Percentiles rank a stretch among this genome's conserved stretches.
Conservation (phyloP, 1,140 invertebrate genomes). For the Homarus americanus region DNA sequence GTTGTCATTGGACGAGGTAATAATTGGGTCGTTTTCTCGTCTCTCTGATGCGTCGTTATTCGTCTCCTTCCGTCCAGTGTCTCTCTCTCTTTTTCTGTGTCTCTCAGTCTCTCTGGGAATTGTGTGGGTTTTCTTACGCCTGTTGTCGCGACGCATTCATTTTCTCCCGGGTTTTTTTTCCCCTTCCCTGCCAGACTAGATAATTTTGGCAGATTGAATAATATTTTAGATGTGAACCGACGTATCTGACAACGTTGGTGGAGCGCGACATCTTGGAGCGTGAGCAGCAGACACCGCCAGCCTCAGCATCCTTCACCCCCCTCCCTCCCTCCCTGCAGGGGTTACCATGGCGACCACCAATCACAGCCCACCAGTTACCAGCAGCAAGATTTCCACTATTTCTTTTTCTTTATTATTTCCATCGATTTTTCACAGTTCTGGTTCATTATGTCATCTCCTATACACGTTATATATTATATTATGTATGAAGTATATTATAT, state of each 20-base stretch:
- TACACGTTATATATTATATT: background rate
- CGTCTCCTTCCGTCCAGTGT: background rate
- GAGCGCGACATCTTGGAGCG: slow-evolving; percentile 46
- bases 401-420: background rate
- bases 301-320: background rate
- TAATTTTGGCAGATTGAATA: slow-evolving; percentile 56
- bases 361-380: background rate
- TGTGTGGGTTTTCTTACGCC: background rate
- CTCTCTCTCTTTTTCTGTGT: background rate
- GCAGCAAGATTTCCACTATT: background rate
- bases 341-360: background rate
- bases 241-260: slow-evolving; percentile 22
- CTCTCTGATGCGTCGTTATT: background rate
- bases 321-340: too few relatives aligned
- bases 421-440: background rate
- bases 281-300: background rate
- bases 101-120: background rate
- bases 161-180: background rate
- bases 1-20: background rate
- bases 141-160: slow-evolving; percentile 9
- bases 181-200: slow-evolving; percentile 34
- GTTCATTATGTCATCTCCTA: background rate
- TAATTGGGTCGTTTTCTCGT: background rate
- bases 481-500: background rate
- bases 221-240: slow-evolving; percentile 56